Conservation (phyloP, 2,888 invertebrate genomes). For the Sarcophaga carnaria region DNA sequence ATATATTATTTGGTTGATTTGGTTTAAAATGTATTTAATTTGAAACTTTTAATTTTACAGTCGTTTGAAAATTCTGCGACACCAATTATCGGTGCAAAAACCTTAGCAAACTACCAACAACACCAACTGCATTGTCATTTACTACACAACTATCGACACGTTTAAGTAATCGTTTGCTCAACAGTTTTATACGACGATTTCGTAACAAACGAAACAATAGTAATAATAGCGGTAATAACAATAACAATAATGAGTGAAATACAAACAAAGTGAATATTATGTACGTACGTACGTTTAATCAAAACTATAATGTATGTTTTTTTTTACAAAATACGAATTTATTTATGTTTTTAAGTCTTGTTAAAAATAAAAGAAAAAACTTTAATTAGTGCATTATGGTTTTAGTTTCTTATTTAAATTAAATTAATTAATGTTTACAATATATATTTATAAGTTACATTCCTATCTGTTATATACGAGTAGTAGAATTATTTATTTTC, state of each 20-base stretch:
- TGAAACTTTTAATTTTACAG: conserved; percentile 66
- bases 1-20: conserved; percentile 12
- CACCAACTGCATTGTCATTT: conserved; percentile 69
- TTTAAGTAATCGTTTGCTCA: conserved; percentile 73
- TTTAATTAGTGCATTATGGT: background rate
- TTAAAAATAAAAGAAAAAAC: background rate
- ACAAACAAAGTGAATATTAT: conserved; percentile 27
- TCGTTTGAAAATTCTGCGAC: conserved; percentile 66
- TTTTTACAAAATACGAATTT: conserved; percentile 47
- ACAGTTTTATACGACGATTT: conserved; percentile 75
- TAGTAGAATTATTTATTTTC: conserved; percentile 15
- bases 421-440: conserved; percentile 11
- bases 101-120: conserved; percentile 62
- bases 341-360: conserved; percentile 39
- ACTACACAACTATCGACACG: conserved; percentile 70
- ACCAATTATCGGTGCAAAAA: conserved; percentile 65
- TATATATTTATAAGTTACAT: conserved; percentile 61
- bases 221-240: background rate
- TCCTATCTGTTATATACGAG: conserved; percentile 52
- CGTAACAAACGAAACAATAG: conserved; percentile 62
- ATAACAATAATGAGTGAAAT: conserved; percentile 37
- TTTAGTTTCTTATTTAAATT: conserved; percentile 22
- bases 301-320: conserved; percentile 10
- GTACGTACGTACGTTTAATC: background rate
- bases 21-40: conserved; percentile 39